Conservation (phyloP, 1,140 invertebrate species). For the Drosophila nasuta region DNA sequence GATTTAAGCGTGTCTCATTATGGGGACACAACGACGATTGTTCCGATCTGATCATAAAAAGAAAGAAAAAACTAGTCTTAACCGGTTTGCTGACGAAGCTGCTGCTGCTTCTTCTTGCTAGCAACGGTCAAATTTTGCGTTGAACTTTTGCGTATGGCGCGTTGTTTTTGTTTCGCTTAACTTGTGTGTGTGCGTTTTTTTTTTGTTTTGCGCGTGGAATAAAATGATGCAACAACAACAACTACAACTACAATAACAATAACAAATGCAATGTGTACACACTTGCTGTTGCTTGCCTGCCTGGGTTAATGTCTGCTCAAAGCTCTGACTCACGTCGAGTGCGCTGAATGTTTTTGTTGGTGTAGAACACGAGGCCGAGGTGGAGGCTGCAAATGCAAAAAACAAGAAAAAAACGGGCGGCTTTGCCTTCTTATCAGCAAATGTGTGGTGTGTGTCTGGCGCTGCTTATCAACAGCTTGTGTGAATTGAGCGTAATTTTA, state of each 20-base stretch:
- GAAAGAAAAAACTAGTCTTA: constrained; percentile 29
- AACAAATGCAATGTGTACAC: constrained; percentile 19
- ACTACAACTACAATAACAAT: constrained; percentile 4
- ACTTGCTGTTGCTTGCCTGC: background rate
- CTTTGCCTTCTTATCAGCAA: constrained; percentile 39
- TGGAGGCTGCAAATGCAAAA: constrained; percentile 12
- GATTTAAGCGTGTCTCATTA: constrained; percentile 28
- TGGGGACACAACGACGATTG: constrained; percentile 6
- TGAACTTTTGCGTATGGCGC: constrained; percentile 46
- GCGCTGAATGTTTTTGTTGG: background rate
- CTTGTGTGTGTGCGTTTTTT: background rate
- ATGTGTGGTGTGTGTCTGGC: constrained; percentile 19
- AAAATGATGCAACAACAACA: constrained; percentile 44
- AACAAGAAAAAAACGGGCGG: background rate
- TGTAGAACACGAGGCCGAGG: too few species aligned
- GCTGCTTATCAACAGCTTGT: constrained; percentile 18
- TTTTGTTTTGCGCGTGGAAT: constrained; percentile 4
- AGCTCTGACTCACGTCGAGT: constrained; percentile 29
- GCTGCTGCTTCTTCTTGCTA: constrained; percentile 18
- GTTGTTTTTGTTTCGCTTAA: constrained; percentile 11
- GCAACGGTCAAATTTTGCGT: constrained; percentile 29
- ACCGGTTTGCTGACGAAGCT: constrained; percentile 27
- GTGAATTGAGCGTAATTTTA: constrained; percentile 30
- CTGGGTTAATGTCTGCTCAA: constrained; percentile 21
- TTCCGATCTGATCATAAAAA: constrained; percentile 25